Conservation (phyloP, 2,797 vertebrate genomes). For the Anguilla obscura region DNA sequence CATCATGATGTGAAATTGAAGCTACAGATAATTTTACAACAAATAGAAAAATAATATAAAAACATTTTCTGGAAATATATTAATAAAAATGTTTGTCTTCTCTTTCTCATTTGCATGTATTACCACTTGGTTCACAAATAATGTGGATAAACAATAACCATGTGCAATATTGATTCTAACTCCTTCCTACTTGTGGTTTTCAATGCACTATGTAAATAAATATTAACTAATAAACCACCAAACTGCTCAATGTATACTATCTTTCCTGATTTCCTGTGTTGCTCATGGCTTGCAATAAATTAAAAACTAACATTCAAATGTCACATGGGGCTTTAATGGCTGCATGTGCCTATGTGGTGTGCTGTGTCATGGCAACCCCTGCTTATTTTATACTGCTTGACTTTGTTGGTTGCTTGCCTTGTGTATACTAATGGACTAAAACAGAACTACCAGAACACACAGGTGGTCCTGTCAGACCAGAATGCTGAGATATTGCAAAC, state of each 20-base stretch:
- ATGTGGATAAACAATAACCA: background rate
- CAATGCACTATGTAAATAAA: background rate
- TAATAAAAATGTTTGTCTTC: conserved; percentile 3
- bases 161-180: background rate
- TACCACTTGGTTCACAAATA: background rate
- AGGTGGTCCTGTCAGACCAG: conserved; percentile 77
- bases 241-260: background rate
- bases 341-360: conserved; percentile 27
- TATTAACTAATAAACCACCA: background rate
- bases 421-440: background rate
- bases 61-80: background rate
- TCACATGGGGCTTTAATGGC: background rate
- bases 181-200: background rate
- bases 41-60: background rate
- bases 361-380: background rate
- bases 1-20: background rate
- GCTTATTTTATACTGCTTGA: conserved; percentile 34
- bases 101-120: conserved; percentile 5
- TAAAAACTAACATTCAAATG: background rate
- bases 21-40: background rate
- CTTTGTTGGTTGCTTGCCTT: conserved; percentile 27
- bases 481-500: conserved; percentile 87
- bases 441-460: conserved; percentile 90
- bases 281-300: background rate
- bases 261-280: background rate